Evolutionary conservation across 2,797 vertebrate genomes (phyloP), one percentile per base, ranked within the genome.

Genomic region (Gallinago stenura): DNA sequence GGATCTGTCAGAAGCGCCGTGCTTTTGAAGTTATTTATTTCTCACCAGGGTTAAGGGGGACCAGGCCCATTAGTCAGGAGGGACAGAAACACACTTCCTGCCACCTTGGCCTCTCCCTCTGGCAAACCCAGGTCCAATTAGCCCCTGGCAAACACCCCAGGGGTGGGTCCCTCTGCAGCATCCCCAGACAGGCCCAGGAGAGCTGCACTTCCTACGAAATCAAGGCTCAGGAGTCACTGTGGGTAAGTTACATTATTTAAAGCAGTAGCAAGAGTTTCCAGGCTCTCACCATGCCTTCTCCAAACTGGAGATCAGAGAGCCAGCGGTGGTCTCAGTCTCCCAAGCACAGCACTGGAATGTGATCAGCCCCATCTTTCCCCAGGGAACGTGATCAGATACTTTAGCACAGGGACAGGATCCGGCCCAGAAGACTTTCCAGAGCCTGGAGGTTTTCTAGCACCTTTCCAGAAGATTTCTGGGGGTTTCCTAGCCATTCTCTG

Each of bases 191-290:
- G 78, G 22, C 83, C 87, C 62, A n/a, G 66, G 53, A 88, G 73
- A 90, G 43, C 28, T 48, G 46, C 13, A 68, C 68, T 94, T 97
- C 94, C 94, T 86, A 65, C 75, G 25, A 88, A 93, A 90, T 85
- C 60, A 83, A 81, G 1, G 4, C 39, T 77, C 62, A 57, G 60
- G 58, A 97, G 35, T 58, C 66, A 77, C 46, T 6, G 10, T 35
- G 61, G 65, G 25, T 31, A 68, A 72, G 53, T 45, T 5, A 28
- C 10, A 5, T 46, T 50, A 70, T n/a, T 70, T 57, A 65, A 83
- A 91, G 39, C 12, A 54, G 57, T 26, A 50, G n/a, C 4, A 1
- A 64, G 39, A 45, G 5, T 28, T 64, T 51, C 41, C 41, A 66
- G 53, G 51, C 30, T 73, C 41, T 48, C 7, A 2, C 18, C 18